Evolutionary conservation across 2,113 vertebrate genomes (phyloP), one percentile per base, ranked within the genome.

Genomic region (Pterocles gutturalis): DNA sequence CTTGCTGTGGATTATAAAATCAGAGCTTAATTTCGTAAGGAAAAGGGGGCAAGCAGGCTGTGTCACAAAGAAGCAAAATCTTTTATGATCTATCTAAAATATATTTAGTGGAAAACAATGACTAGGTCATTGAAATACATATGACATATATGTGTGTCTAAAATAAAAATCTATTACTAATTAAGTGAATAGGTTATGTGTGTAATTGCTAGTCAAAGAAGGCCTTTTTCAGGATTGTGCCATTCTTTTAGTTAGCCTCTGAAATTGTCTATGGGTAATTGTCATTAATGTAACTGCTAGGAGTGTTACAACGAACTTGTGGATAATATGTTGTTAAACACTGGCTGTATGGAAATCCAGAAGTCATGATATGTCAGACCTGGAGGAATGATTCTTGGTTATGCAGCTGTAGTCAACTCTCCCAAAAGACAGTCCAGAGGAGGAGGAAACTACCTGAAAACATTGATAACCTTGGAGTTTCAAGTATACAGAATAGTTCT

Each of bases 71-170:
- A 25, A 28, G 18, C n/a, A 71, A 73, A 90, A 84, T 91, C 55
- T 89, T 95, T 64, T 49, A 89, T 55, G 41, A 92, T 60, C 66
- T 96, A 64, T 95, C 80, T 96, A 93, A 98, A 98, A 95, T 89
- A 80, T 54, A 95, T 97, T 90, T 97, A 94, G 34, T 90, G 87
- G 91, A 92, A 95, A 89, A 97, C 94, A 93, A 95, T 93, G 93
- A 87, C 95, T 89, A 62, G 11, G 93, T 97, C 95, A 98, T 98
- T 98, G 98, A 98, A 97, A 98, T 98, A 94, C 71, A 96, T 96
- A 84, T 94, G 55, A 93, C 75, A 75, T 92, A 95, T 78, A 94
- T 62, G 28, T 78, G 26, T 78, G 34, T 84, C 69, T 90, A 54
- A 81, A 90, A 81, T 87, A 49, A 43, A 26, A 67, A 57, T 62